Conservation (phyloP, 2,797 vertebrate species). For the Rhinella marina region DNA sequence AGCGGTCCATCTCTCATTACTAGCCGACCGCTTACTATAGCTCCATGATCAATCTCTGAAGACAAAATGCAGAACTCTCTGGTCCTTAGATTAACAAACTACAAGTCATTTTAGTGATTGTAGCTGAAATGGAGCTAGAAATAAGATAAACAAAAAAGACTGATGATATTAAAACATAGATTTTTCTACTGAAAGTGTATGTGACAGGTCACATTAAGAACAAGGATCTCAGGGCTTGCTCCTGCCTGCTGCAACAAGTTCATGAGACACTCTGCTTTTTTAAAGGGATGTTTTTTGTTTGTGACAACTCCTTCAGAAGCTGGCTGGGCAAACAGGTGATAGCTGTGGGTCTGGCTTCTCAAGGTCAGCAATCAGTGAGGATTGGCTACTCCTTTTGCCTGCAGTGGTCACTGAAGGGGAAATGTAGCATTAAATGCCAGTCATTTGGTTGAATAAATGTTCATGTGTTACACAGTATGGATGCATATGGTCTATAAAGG, state of each 20-base stretch:
- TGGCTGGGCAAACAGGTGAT: background rate
- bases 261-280: no score
- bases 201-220: background rate
- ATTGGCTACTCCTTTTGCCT: background rate
- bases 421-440: no score
- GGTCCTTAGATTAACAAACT: background rate
- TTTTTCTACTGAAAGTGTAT: background rate
- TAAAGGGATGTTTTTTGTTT: no score
- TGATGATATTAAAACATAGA: background rate
- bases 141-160: background rate
- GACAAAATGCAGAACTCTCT: background rate
- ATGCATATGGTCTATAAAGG: no score
- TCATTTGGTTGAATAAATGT: no score
- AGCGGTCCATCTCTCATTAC: background rate
- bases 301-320: no score
- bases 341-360: background rate
- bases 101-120: background rate
- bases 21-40: background rate
- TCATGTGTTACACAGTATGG: no score
- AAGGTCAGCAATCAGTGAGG: no score
- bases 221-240: background rate
- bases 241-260: background rate
- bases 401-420: no score
- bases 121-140: background rate
- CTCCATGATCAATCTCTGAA: conserved; percentile 1